Evolutionary conservation across 2,888 invertebrate genomes (phyloP), one percentile per base, ranked within the genome.

Genomic region (Rhabditophanes sp.): DNA sequence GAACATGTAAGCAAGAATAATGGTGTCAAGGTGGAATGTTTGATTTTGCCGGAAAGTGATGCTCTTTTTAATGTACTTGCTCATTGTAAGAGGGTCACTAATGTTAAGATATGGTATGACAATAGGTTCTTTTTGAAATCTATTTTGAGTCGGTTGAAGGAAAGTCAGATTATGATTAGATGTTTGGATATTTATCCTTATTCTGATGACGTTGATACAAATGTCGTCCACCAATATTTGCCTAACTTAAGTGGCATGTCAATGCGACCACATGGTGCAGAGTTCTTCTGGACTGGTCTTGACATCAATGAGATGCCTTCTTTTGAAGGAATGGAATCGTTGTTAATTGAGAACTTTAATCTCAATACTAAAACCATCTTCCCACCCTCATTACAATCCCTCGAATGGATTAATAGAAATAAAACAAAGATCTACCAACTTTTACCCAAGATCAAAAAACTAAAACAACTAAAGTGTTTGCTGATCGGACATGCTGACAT

Each of bases 141-240:
- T 8, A 26, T 34, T n/a, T 34, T 38, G 14, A 30, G 38, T 35
- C 4, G 8, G 37, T 39, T 44, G 11, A 22, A 17, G 2, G 25
- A 40, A 17, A 21, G 30, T 23, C 32, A 33, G 18, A 30, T 44
- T 6, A 20, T 29, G 18, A 25, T 48, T 3, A 40, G 27, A 12
- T 42, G 30, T n/a, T 19, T 44, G 25, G 44, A 44, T 30, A 30
- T 44, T 16, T 44, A 44, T 28, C 44, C 44, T 4, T 44, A 44
- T 22, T 41, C 46, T 4, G 15, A 40, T 6, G 32, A 27, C n/a
- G 26, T 47, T 11, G 44, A 45, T 5, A 15, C 33, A 9, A 16
- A 16, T 4, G 17, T 28, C 9, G 23, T 47, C 12, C 25, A 48
- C 26, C 33, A 48, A 11, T 40, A 27, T 18, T 16, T 44, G 26